Conservation (phyloP, 2,797 vertebrate genomes). For the Catharus ustulatus region DNA sequence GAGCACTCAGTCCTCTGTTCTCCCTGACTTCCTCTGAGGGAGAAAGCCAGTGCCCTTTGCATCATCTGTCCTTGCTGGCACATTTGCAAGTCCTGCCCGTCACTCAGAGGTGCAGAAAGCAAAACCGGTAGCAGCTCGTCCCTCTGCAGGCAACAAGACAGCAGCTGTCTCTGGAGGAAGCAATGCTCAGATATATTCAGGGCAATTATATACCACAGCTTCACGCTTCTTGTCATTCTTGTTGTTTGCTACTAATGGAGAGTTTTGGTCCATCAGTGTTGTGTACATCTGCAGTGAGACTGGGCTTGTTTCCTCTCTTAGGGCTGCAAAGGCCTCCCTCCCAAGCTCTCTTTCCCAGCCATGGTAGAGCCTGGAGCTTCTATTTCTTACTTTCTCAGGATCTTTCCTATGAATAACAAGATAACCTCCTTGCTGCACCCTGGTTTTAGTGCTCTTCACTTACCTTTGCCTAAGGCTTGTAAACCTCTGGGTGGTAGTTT, state of each 20-base stretch:
- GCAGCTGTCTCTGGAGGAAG: neutral
- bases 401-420: neutral
- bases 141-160: neutral
- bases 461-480: neutral
- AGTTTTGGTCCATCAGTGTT: neutral
- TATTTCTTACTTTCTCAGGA: neutral
- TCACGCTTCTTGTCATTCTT: neutral
- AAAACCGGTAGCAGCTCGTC: neutral
- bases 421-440: neutral
- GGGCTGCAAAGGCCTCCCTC: neutral
- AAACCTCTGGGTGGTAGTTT: neutral
- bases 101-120: neutral
- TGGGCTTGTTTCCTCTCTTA: neutral
- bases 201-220: neutral
- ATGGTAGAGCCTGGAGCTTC: neutral
- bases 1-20: neutral
- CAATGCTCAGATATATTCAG: neutral
- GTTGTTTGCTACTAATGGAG: neutral
- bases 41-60: neutral
- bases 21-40: neutral
- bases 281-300: accelerated
- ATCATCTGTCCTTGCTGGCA: neutral
- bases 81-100: neutral
- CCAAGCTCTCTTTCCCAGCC: neutral
- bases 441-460: neutral